A percentile compares a stretch with the other conserved stretches of the same genome.
phyloP scores from a whole-genome alignment of 2,797 vertebrate genomes.

The Periparus ater region DNA sequence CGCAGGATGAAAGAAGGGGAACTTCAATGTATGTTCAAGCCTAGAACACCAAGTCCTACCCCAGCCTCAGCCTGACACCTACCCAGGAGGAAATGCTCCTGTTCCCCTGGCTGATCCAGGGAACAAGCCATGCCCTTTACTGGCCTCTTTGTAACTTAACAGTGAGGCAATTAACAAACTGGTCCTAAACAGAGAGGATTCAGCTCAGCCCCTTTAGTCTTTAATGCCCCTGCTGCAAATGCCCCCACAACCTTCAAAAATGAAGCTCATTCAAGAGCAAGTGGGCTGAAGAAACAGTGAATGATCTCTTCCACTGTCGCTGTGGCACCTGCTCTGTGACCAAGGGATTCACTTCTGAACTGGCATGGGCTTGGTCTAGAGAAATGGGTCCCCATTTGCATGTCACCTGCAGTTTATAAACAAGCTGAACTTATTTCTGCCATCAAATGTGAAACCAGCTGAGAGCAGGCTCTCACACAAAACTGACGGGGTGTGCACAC shows the following conservation, averaged over 20 bases:
- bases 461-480: not conserved
- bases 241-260: not conserved
- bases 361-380: fast-evolving
- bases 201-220: not conserved
- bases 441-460: not conserved
- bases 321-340: not conserved
- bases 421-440: not conserved
- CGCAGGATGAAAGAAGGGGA: not conserved
- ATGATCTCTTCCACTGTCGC: not conserved
- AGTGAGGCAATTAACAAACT: not conserved
- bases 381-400: not conserved
- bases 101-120: not conserved
- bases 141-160: not conserved
- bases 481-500: not conserved
- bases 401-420: not conserved
- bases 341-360: not conserved
- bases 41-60: not conserved
- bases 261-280: not conserved
- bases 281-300: not conserved
- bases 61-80: not conserved
- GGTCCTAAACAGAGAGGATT: not conserved
- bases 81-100: not conserved
- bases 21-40: not conserved
- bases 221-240: not conserved
- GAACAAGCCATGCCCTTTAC: not conserved